A percentile compares a stretch with the other conserved stretches of the same genome.
Conservation (phyloP, 2,113 vertebrate species). For the Percina caprodes region DNA sequence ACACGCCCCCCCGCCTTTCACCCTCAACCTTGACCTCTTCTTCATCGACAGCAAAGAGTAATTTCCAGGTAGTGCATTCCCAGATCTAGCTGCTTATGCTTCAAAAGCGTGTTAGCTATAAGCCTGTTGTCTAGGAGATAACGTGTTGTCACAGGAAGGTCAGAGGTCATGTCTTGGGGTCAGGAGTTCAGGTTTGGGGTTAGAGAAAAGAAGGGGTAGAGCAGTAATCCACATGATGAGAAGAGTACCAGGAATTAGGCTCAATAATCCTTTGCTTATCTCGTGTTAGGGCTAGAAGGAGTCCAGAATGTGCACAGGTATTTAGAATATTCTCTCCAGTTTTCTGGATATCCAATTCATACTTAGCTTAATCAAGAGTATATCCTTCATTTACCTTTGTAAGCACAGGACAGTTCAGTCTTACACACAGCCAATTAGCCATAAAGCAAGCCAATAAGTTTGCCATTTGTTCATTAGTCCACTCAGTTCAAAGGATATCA, state of each 20-base stretch:
- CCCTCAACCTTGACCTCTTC: conserved; percentile 70
- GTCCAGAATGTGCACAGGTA: conserved; percentile 44
- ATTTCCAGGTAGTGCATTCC: conserved; percentile 60
- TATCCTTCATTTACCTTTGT: conserved; percentile 12
- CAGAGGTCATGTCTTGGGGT: conserved; percentile 58
- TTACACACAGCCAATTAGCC: not conserved
- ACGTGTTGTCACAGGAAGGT: conserved; percentile 52
- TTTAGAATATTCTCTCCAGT: conserved; percentile 21
- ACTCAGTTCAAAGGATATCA: not conserved
- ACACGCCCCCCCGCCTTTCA: conserved; percentile 16
- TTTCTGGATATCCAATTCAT: conserved; percentile 18
- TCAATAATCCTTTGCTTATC: conserved; percentile 60
- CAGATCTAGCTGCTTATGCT: conserved; percentile 57
- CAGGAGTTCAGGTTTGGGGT: conserved; percentile 59
- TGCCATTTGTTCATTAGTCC: not conserved
- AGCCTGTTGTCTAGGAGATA: conserved; percentile 72
- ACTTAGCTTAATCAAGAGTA: not conserved
- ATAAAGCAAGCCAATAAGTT: not conserved
- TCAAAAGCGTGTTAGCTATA: conserved; percentile 50
- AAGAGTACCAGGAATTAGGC: conserved; percentile 65
- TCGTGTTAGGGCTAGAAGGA: conserved; percentile 47
- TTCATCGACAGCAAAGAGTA: conserved; percentile 57
- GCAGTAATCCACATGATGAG: conserved; percentile 77
- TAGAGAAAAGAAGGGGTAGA: conserved; percentile 65
- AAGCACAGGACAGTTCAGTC: conserved; percentile 16